Evolutionary conservation across 2,797 vertebrate genomes (phyloP), one percentile per base, ranked within the genome.

Genomic region (Amphiprion clarkii): DNA sequence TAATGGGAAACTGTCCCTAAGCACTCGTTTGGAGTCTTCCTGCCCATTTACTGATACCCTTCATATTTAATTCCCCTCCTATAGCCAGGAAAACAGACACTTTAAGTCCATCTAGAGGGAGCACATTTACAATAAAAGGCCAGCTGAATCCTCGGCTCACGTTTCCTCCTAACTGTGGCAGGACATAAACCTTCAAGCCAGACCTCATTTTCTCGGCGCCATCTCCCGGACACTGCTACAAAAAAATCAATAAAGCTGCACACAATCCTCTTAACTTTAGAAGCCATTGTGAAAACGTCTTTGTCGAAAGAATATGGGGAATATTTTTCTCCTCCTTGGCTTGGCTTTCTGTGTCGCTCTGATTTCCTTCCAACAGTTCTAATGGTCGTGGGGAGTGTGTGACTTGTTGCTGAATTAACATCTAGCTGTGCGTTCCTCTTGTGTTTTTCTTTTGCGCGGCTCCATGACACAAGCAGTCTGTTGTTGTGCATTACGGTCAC

Each of bases 401-500:
- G 71, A 74, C 85, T 76, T 81, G 68, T 83, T 81, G 83, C 81
- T 79, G 70, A 73, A 85, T 82, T 74, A 87, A 87, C 87, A 81
- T 88, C 76, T 52, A 48, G 74, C 85, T 66, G 48, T 62, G 74
- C 66, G 73, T 67, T 76, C 60, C 59, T 65, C 74, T 72, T 7
- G 21, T 78, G 23, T 85, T 82, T 31, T 82, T 81, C 87, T 27
- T 86, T 72, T 68, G 88, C 89, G 81, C 82, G 61, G 74, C 64
- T 81, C 71, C 27, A 13, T 57, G 81, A 89, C 88, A 88, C 76
- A 74, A 83, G 82, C 73, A 91, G 89, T 92, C 90, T 89, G 90
- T 93, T 92, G 91, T 87, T 91, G 92, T 90, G 95, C 95, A 96
- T 97, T 96, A 96, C 94, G 92, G 95, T 94, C 92, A 57, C 85